These are phyloP conservation scores for Euwallacea fornicatus DNA, from an alignment of 1,140 invertebrate species.

Conservation along the genomic window DNA sequence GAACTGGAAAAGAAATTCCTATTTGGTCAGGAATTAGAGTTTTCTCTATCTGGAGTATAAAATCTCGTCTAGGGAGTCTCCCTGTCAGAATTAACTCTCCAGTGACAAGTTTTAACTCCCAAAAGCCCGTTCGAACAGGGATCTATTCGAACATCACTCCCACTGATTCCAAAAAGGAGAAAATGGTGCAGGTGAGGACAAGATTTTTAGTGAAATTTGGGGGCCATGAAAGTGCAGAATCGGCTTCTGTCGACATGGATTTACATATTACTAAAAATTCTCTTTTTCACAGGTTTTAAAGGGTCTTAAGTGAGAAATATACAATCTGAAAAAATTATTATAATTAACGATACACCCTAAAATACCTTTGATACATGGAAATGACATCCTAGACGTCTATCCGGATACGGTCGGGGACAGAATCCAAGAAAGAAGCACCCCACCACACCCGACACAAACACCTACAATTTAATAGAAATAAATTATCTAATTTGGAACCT, in stretches of 20 bases:
- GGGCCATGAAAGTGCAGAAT: not conserved
- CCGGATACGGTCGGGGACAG: conserved; percentile 55
- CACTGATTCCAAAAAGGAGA: too few relatives aligned
- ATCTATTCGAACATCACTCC: too few relatives aligned
- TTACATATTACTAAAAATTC: too few relatives aligned
- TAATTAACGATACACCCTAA: not conserved
- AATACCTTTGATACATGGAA: conserved; percentile 54
- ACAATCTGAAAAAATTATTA: not conserved
- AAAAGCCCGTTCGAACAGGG: too few relatives aligned
- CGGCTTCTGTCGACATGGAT: not conserved
- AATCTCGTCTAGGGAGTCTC: not conserved
- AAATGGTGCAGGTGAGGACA: too few relatives aligned
- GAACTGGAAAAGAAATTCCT: conserved; percentile 45
- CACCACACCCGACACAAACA: conserved; percentile 53
- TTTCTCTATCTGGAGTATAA: not conserved
- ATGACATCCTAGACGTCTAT: conserved; percentile 49
- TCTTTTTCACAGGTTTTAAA: not conserved
- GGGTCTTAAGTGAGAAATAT: too few relatives aligned
- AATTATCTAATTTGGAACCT: not conserved
- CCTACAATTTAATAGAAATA: conserved; percentile 42
- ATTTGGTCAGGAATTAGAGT: not conserved
- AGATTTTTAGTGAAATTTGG: not conserved
- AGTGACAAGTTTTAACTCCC: too few relatives aligned
- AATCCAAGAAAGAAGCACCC: conserved; percentile 54
- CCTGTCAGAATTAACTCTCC: too few relatives aligned